Percentiles rank a stretch among this genome's conserved stretches.
Evolutionary conservation across 2,888 invertebrate species (phyloP).

Genomic region (Stramonita haemastoma): DNA sequence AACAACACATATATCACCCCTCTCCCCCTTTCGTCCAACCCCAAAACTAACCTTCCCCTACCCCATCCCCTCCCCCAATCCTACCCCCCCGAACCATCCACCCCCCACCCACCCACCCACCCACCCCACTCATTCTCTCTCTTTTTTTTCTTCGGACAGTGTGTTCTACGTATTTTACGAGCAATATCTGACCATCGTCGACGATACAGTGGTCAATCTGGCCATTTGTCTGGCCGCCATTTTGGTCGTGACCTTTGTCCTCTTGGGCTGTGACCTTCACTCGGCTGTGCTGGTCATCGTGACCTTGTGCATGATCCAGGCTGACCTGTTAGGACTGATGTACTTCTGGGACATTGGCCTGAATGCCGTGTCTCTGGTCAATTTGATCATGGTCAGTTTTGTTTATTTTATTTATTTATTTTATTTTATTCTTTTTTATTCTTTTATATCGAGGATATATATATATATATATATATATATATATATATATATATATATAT

Average conservation of each 20-base stretch:
- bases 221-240: constrained; percentile 94
- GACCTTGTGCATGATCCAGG: constrained; percentile 87
- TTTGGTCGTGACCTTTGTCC: constrained; percentile 90
- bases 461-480: too few species aligned
- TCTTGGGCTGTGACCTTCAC: constrained; percentile 91
- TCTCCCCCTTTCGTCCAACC: too few species aligned
- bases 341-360: constrained; percentile 91
- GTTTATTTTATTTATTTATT: neutral
- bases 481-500: too few species aligned
- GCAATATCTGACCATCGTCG: constrained; percentile 93
- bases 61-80: too few species aligned
- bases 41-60: too few species aligned
- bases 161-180: constrained; percentile 96
- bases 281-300: constrained; percentile 86
- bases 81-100: too few species aligned
- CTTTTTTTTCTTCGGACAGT: constrained; percentile 77
- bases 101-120: too few species aligned
- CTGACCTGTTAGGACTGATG: constrained; percentile 94
- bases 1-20: too few species aligned
- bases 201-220: constrained; percentile 90
- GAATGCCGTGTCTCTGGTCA: constrained; percentile 97
- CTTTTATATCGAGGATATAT: too few species aligned
- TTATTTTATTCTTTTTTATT: neutral
- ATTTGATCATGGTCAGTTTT: constrained; percentile 89
- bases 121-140: too few species aligned